Evolutionary conservation across 2,888 invertebrate genomes (phyloP), one percentile per base, ranked within the genome.

Genomic region (Leistus spinibarbis): DNA sequence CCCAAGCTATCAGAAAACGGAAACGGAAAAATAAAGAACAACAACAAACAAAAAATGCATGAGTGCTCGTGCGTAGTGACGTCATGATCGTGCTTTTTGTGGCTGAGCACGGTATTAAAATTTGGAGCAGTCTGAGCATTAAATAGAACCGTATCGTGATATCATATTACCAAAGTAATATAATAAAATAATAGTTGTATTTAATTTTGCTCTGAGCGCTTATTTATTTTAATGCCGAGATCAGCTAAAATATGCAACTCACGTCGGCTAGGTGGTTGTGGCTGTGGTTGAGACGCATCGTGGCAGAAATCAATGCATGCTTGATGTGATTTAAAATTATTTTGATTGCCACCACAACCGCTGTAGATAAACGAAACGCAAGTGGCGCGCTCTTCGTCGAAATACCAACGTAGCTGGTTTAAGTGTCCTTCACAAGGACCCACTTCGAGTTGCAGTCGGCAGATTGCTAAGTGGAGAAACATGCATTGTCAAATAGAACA

Each of bases 301-400:
- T 60, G 81, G 85, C 92, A 92, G 84, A 87, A 88, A 78, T 87
- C 86, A 82, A 89, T 86, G 86, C 95, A 95, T 81, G 91, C 89
- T 81, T 91, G 89, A 86, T 90, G 90, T 73, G 91, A 90, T 84
- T 87, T 89, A 90, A 95, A 96, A 88, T 93, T 93, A 88, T 97
- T 97, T 82, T 89, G 89, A 86, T 94, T 95, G 81, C 96, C 96
- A 78, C 91, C 92, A 86, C 96, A 97, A 86, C 97, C 96, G 79
- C 91, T 90, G 88, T 93, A 97, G 82, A 92, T 89, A 87, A 97
- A 97, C 72, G 90, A 88, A 79, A 91, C 86, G 86, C 97, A 97
- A 81, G 90, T 91, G 79, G 89, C 91, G 79, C 88, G 87, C 68
- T 87, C 86, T 78, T 89, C 88, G 85, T 92, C 91, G 85, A 91